phyloP scores from a whole-genome alignment of 2,888 invertebrate genomes.

The Proisotoma minuta region DNA sequence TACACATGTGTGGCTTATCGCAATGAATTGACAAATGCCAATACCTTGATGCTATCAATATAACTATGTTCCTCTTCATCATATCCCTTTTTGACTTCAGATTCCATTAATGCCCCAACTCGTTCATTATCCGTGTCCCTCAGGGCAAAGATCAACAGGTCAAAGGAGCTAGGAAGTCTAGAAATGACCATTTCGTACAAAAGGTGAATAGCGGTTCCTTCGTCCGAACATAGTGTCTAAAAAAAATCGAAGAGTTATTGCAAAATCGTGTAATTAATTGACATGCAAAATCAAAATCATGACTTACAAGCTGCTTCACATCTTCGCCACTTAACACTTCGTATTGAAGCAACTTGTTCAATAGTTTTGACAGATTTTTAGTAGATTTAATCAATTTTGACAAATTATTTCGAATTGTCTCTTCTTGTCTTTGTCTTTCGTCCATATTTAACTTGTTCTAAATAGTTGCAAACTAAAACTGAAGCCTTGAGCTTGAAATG shows the following conservation, averaged over 20 bases:
- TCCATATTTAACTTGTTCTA: too few relatives aligned
- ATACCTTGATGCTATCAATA: too few relatives aligned
- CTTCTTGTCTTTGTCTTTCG: constrained; percentile 7
- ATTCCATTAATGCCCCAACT: constrained; percentile 23
- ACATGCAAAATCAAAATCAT: too few relatives aligned
- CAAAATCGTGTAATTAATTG: too few relatives aligned
- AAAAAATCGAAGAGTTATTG: too few relatives aligned
- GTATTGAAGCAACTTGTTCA: constrained; percentile 23
- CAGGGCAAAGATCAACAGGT: constrained; percentile 26
- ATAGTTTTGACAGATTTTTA: constrained; percentile 23
- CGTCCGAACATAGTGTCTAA: constrained; percentile 23
- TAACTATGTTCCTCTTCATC: too few relatives aligned
- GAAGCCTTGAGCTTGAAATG: too few relatives aligned
- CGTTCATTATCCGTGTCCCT: constrained; percentile 30
- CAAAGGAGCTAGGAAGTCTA: constrained; percentile 25
- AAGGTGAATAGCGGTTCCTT: constrained; percentile 22
- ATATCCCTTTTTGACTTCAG: too few relatives aligned
- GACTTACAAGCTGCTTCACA: constrained; percentile 22
- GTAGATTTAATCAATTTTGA: constrained; percentile 20
- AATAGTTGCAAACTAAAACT: too few relatives aligned
- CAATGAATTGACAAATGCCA: too few relatives aligned
- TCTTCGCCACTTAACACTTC: constrained; percentile 22
- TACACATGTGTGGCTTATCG: too few relatives aligned
- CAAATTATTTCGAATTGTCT: constrained; percentile 19
- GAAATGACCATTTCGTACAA: constrained; percentile 26